These are phyloP conservation scores for Coracopsis vasa DNA, from an alignment of 2,113 vertebrate species.

Conservation along the genomic window DNA sequence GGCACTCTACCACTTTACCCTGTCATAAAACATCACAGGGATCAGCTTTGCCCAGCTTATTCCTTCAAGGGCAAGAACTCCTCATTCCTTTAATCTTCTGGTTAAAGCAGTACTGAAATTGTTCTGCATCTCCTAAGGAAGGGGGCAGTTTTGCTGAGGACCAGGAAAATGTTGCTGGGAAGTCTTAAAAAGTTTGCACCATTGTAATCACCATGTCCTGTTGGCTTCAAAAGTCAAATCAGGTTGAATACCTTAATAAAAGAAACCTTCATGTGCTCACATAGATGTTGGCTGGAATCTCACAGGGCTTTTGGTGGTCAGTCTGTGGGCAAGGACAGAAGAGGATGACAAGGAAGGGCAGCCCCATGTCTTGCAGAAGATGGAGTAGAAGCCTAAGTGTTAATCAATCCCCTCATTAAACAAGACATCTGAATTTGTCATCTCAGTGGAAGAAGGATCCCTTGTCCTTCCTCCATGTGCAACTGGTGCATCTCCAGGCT, in stretches of 20 bases:
- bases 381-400: not conserved
- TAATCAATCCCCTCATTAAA: not conserved
- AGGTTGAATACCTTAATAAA: not conserved
- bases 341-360: not conserved
- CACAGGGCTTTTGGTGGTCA: fast-evolving
- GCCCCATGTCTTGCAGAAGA: fast-evolving
- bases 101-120: not conserved
- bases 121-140: not conserved
- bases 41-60: not conserved
- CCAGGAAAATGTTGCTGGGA: not conserved
- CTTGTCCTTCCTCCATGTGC: not conserved
- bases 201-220: not conserved
- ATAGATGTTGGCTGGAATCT: not conserved
- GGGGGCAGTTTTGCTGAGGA: not conserved
- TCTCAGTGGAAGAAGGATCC: not conserved
- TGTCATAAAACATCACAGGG: not conserved
- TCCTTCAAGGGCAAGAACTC: not conserved
- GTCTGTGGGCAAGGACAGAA: not conserved
- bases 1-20: conserved; percentile 9
- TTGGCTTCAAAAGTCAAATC: not conserved
- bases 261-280: not conserved
- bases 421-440: not conserved
- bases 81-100: not conserved
- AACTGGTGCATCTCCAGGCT: not conserved
- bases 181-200: not conserved